Evolutionary conservation across 53 echinoderm and acorn worm genomes (phyloP).

Genomic region (Patiria pectinifera): DNA sequence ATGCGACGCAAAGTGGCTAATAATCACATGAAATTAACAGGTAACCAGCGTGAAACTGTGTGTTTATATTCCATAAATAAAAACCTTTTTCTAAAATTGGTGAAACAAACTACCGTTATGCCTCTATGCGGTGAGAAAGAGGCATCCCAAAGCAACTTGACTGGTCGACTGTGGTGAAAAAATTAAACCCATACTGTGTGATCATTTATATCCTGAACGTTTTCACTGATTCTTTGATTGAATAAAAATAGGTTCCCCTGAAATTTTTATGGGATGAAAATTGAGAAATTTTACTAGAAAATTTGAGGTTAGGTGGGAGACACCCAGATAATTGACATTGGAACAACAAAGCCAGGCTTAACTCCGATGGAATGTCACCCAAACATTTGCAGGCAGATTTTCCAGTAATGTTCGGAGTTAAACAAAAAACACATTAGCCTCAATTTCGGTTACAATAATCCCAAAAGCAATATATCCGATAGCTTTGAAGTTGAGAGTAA

Average conservation of each 20-base stretch:
- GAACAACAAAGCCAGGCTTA: neutral
- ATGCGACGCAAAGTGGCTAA: conserved; percentile 22
- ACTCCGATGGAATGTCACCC: neutral
- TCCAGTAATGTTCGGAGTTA: too few species aligned
- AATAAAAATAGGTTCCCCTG: conserved; percentile 2
- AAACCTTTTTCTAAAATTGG: neutral
- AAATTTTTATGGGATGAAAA: neutral
- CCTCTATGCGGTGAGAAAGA: neutral
- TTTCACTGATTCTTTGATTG: neutral
- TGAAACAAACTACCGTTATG: neutral
- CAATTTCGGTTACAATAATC: too few species aligned
- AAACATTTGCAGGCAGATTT: neutral
- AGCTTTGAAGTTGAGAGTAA: too few species aligned
- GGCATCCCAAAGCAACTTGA: neutral
- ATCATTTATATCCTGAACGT: neutral
- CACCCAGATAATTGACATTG: neutral
- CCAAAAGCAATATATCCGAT: too few species aligned
- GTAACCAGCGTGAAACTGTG: conserved; percentile 18
- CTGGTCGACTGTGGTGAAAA: neutral
- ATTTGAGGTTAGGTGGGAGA: neutral
- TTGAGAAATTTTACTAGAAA: neutral
- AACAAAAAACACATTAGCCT: too few species aligned
- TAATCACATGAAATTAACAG: conserved; percentile 13
- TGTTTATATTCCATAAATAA: conserved; percentile 34
- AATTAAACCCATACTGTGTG: conserved; percentile 20